Conservation (phyloP, 2,888 invertebrate genomes). For the Melipona beecheii region DNA sequence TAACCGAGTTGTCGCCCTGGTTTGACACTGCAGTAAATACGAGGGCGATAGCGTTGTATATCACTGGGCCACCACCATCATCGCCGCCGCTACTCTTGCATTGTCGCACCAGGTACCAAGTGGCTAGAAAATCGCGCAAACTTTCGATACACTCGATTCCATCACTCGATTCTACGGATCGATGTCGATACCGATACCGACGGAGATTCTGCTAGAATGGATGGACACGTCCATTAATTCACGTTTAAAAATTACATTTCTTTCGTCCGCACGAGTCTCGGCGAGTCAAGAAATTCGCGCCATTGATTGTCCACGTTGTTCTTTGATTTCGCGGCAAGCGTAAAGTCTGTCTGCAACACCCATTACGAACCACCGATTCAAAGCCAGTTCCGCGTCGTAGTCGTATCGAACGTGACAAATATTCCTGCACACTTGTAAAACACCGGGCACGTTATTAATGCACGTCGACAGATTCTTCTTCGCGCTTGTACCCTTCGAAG, state of each 20-base stretch:
- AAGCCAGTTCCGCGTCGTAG: not conserved
- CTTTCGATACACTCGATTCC: not conserved
- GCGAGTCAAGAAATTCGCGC: not conserved
- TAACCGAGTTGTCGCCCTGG: constrained; percentile 83
- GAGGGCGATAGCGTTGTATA: constrained; percentile 82
- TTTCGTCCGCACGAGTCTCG: not conserved
- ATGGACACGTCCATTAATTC: not conserved
- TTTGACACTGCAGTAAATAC: constrained; percentile 84
- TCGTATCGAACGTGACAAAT: not conserved
- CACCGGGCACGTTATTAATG: not conserved
- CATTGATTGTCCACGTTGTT: not conserved
- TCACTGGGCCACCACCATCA: constrained; percentile 77
- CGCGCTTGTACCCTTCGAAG: not conserved
- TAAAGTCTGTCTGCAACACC: not conserved
- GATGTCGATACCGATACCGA: not conserved
- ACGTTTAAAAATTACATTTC: not conserved
- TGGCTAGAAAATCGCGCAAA: constrained; percentile 61
- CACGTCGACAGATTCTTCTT: not conserved
- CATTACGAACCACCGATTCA: not conserved
- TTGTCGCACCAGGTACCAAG: constrained; percentile 71
- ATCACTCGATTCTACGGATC: not conserved
- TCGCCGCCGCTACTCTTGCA: constrained; percentile 57
- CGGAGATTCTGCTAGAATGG: not conserved
- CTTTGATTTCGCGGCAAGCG: not conserved
- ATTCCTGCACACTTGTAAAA: not conserved